Percentiles rank a stretch among this genome's conserved stretches.
These are phyloP conservation scores for Rallus limicola DNA, from an alignment of 2,113 vertebrate genomes.

Conservation along the genomic window DNA sequence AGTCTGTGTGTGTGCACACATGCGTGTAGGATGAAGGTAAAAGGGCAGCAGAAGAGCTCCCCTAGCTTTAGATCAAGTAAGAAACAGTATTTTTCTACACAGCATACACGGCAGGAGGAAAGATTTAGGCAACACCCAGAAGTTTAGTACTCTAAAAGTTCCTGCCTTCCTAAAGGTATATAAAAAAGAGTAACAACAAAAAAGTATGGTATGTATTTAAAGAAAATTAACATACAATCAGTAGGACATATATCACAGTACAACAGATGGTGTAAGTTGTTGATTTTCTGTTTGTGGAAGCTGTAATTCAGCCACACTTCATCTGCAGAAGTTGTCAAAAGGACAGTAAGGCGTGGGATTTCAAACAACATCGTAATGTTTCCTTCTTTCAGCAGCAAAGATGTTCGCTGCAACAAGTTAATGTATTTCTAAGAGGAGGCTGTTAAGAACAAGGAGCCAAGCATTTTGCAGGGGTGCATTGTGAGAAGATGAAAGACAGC, in stretches of 20 bases:
- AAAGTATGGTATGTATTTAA: not conserved
- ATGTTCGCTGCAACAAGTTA: not conserved
- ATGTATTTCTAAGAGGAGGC: not conserved
- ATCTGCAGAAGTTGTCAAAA: not conserved
- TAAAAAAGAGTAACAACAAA: not conserved
- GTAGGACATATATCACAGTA: not conserved
- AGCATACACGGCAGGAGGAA: not conserved
- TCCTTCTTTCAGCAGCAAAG: not conserved
- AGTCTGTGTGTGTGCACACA: rapidly evolving
- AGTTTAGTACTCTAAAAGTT: not conserved
- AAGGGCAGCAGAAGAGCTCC: not conserved
- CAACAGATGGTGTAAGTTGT: not conserved
- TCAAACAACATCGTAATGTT: not conserved
- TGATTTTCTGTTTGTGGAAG: not conserved
- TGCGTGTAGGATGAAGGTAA: rapidly evolving
- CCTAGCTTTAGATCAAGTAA: not conserved
- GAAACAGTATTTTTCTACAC: not conserved
- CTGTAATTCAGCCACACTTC: not conserved
- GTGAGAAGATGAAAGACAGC: not conserved
- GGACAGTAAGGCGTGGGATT: not conserved
- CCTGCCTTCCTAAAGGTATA: not conserved
- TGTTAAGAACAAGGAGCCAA: not conserved
- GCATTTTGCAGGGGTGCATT: not conserved
- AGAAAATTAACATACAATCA: not conserved
- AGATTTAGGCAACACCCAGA: not conserved